phyloP scores from a whole-genome alignment of 2,888 invertebrate species.

The Andricus curvator region DNA sequence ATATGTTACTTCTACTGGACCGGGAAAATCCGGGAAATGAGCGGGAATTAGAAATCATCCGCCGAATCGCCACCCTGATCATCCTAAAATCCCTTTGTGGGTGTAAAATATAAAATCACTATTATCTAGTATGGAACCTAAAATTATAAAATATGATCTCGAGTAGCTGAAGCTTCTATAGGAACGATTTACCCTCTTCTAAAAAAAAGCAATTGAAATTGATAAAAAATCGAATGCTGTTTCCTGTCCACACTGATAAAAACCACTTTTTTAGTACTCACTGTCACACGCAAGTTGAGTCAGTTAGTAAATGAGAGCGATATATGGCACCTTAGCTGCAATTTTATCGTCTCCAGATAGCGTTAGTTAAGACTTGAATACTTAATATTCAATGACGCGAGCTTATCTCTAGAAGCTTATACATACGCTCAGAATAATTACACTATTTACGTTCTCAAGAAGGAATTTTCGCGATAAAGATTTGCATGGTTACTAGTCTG shows the following conservation, averaged over 20 bases:
- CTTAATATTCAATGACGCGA: conserved; percentile 25
- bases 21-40: too few relatives aligned
- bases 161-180: not conserved
- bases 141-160: too few relatives aligned
- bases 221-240: conserved; percentile 4
- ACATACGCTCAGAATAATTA: not conserved
- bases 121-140: too few relatives aligned
- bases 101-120: conserved; percentile 1
- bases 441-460: conserved; percentile 1
- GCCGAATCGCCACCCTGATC: too few relatives aligned
- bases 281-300: not conserved
- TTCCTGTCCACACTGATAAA: conserved; percentile 28
- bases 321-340: conserved; percentile 1
- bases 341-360: conserved; percentile 16
- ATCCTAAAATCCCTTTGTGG: not conserved
- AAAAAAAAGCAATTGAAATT: conserved; percentile 10
- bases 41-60: too few relatives aligned
- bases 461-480: not conserved
- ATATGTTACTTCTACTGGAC: too few relatives aligned
- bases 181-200: conserved; percentile 2
- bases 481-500: not conserved
- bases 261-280: conserved; percentile 25
- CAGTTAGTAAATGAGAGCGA: conserved; percentile 26
- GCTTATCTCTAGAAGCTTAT: conserved; percentile 13
- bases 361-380: conserved; percentile 1